Evolutionary conservation across 2,113 vertebrate species (phyloP).

Genomic region (Phaethornis superciliosus): DNA sequence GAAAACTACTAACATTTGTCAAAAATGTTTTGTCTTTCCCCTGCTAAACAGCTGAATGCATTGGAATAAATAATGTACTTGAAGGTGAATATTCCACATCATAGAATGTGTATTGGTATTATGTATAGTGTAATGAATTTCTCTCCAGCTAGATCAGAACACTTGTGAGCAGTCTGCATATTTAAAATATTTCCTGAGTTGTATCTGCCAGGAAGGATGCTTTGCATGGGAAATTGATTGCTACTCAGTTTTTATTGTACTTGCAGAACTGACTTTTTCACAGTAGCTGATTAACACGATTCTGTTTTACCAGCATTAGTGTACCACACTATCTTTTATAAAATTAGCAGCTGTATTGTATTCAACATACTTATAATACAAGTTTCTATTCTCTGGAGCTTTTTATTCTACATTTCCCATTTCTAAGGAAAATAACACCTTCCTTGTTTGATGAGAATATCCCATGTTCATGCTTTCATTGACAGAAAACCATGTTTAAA

Average conservation of each 20-base stretch:
- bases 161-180: background rate
- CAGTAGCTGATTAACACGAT: background rate
- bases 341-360: background rate
- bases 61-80: background rate
- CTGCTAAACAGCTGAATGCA: background rate
- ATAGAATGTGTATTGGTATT: background rate
- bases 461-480: background rate
- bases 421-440: background rate
- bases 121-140: background rate
- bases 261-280: background rate
- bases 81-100: background rate
- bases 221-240: background rate
- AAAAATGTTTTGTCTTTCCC: background rate
- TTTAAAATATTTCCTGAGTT: background rate
- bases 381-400: background rate
- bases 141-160: background rate
- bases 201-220: background rate
- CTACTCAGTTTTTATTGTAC: background rate
- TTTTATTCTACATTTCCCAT: background rate
- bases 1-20: constrained; percentile 6
- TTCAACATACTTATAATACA: background rate
- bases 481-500: background rate
- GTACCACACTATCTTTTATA: background rate
- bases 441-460: background rate
- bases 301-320: background rate